phyloP scores from a whole-genome alignment of 1,140 invertebrate genomes.

The Dreissena rostriformis region DNA sequence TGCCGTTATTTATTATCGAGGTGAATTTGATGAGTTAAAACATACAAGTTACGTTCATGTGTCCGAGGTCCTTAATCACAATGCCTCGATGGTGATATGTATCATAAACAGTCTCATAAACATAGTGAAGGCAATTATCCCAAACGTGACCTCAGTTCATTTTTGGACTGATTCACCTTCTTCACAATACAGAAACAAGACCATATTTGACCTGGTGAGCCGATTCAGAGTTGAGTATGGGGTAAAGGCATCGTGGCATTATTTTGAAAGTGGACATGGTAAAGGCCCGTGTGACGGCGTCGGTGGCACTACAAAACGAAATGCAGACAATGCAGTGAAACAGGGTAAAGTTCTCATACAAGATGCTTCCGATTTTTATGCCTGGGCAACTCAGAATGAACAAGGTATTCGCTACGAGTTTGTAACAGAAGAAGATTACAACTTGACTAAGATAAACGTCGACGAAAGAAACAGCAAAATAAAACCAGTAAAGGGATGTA shows the following conservation, averaged over 20 bases:
- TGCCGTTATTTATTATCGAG: background rate
- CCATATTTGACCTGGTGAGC: conserved; percentile 18
- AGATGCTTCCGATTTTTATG: conserved; percentile 32
- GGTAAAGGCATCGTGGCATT: conserved; percentile 12
- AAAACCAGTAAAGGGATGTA: conserved; percentile 7
- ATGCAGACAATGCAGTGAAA: conserved; percentile 34
- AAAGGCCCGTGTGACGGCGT: conserved; percentile 44
- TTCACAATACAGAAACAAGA: conserved; percentile 29
- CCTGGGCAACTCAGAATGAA: conserved; percentile 6
- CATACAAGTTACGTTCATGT: conserved; percentile 50
- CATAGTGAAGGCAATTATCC: conserved; percentile 22
- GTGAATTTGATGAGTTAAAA: background rate
- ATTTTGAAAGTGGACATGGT: conserved; percentile 32
- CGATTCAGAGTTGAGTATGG: background rate
- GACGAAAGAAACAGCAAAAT: conserved; percentile 6
- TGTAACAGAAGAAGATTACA: conserved; percentile 14
- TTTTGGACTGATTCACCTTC: conserved; percentile 62
- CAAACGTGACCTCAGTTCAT: conserved; percentile 48
- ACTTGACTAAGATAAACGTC: background rate
- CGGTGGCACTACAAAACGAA: conserved; percentile 32
- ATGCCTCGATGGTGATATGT: conserved; percentile 40
- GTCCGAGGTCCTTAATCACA: conserved; percentile 48
- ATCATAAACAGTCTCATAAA: conserved; percentile 40
- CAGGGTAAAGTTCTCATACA: conserved; percentile 25
- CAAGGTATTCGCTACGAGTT: conserved; percentile 15